Base-by-base conservation (phyloP, 2,113 vertebrate genomes). In the Mesocricetus auratus region DNA sequence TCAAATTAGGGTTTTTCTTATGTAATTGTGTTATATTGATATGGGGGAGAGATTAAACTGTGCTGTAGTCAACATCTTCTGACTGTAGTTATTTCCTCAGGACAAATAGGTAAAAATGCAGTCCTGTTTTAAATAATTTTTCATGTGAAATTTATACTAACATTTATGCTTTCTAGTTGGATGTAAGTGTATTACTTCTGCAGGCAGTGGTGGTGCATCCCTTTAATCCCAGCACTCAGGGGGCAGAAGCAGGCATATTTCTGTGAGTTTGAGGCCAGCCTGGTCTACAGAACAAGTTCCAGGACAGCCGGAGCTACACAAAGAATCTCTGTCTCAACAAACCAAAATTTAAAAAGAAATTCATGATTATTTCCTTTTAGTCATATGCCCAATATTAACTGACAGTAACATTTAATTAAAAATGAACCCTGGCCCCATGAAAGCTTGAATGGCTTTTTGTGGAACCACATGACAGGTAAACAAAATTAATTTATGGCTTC, bases 81-180 rank as follows among this genome's bases (percentile, higher is more conserved):
- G n/a, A 33, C 58, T 93, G 24, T 12, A 62, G 12, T 62, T 94
- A 87, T 88, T 97, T 93, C 10, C 50, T 88, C 78, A 82, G 13
- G 22, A 83, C 91, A 82, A 89, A 62, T 68, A 78, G 56, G 12
- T 92, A 39, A 82, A 93, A 91, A 88, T 24, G 74, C 16, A 39
- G 21, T 42, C 75, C 19, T n/a, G 77, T 89, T 73, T 94, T 74
- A 82, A 96, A 93, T 58, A 95, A 53, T 47, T 86, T n/a, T 77
- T 31, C 22, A 29, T 92, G n/a, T 17, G 79, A 91, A 94, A 26
- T 24, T 93, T 71, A 10, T 71, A 60, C 1, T 92, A 50, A 88
- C 73, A 50, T 88, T 77, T 91, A 86, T 66, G 17, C 21, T 73
- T 85, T 62, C 0, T 9, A 56, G 36, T 90, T 93, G 5, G 42